Base-by-base conservation (phyloP, 2,888 invertebrate species). In the Machimus rusticus region DNA sequence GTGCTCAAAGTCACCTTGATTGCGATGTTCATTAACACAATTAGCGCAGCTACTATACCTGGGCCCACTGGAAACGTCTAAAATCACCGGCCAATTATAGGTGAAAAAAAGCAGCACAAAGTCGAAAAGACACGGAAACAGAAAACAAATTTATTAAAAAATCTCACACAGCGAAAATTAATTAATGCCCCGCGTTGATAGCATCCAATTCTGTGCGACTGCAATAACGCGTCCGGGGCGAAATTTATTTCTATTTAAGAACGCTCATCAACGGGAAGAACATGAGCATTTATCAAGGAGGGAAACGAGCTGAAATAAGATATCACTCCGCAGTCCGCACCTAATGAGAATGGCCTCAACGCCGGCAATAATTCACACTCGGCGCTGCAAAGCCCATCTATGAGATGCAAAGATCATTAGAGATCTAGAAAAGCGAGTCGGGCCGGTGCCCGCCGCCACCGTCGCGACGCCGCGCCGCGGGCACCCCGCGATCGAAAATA, bases 261-360 rank as follows among this genome's bases (percentile, higher is more conserved):
- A 86, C 66, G 78, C 55, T 78, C 86, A 86, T 86, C 86, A 86
- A 43, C 57, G 28, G 16, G 43, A 28, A 79, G 43, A 86, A 86
- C 86, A 86, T 86, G 57, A 86, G 86, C 86, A 86, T 86, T 86
- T 79, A 86, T 86, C 86, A 86, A 77, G 78, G 28, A 57, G 66
- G 39, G 74, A 85, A 74, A 85, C 85, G 74, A 85, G 85, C 46
- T 77, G 86, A 86, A 86, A 86, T 86, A 86, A 86, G 86, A 86
- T 86, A 86, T 77, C 57, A 77, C 55, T 57, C 57, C 16, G 16
- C 46, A 74, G 88, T 86, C 87, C 76, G 46, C 74, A 51, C 51
- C 74, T 74, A 87, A 82, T 77, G 87, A 86, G 87, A 88, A 74
- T 74, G 16, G 74, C 85, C 74, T n/a, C 31, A 74, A 43, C 74